Evolutionary conservation across 2,113 vertebrate species (phyloP).

Genomic region (Otolemur garnettii): DNA sequence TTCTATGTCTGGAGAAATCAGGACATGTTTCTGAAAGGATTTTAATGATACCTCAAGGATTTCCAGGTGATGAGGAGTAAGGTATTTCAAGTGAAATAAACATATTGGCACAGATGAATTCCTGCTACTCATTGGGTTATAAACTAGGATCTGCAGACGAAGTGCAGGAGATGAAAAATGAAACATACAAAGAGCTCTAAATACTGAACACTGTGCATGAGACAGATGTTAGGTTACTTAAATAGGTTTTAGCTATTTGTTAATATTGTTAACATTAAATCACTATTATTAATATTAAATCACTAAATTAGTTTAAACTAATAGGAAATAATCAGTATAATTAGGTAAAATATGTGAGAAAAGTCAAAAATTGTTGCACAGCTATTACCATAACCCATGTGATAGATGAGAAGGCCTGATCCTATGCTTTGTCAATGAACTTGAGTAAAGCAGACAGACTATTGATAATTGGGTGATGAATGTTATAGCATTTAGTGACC

Average conservation of each 20-base stretch:
- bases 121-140: neutral
- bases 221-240: neutral
- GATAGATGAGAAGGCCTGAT: neutral
- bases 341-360: neutral
- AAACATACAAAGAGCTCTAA: neutral
- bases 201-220: neutral
- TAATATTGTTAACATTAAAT: too few species aligned
- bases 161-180: neutral
- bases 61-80: neutral
- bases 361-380: neutral
- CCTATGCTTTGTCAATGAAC: neutral
- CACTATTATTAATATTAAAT: neutral
- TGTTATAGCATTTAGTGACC: neutral
- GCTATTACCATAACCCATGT: neutral
- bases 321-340: neutral
- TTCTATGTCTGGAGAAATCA: neutral
- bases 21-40: neutral
- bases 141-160: neutral
- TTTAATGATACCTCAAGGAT: neutral
- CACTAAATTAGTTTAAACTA: neutral
- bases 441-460: neutral
- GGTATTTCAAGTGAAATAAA: neutral
- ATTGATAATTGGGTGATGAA: neutral
- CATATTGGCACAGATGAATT: neutral
- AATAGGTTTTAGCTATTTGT: neutral